Percentiles rank a stretch among this genome's conserved stretches.
These are phyloP conservation scores for Mastigias papua DNA, from an alignment of 30 jellyfish, hydroid and myxozoan species.

Conservation along the genomic window DNA sequence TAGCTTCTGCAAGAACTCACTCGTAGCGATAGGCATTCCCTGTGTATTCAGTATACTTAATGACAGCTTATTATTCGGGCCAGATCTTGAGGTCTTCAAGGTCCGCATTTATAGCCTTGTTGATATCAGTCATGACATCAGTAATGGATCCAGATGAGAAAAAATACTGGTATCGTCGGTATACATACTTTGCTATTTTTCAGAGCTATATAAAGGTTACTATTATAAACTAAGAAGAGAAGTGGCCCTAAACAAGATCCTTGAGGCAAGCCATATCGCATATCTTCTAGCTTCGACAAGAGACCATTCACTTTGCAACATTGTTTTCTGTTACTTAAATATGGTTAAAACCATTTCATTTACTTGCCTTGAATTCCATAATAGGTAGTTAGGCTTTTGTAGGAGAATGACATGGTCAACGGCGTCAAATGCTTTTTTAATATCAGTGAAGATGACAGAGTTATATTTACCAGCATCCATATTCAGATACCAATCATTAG, in stretches of 20 bases:
- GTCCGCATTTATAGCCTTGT: neutral
- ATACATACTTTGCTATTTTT: too few relatives aligned
- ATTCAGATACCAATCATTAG: neutral
- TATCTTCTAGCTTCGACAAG: neutral
- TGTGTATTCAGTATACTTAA: neutral
- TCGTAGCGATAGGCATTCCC: neutral
- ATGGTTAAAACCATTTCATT: neutral
- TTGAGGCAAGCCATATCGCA: neutral
- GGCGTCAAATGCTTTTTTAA: neutral
- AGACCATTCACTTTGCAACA: too few relatives aligned
- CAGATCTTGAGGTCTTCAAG: neutral
- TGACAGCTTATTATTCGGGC: slow-evolving; percentile 1
- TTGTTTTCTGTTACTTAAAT: neutral
- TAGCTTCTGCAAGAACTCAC: neutral
- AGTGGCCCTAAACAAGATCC: neutral
- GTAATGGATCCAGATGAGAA: neutral
- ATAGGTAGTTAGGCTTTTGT: neutral
- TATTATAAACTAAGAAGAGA: neutral
- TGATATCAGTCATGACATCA: too few relatives aligned
- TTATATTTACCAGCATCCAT: neutral
- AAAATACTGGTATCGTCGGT: neutral
- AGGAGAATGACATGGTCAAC: neutral
- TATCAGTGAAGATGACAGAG: neutral
- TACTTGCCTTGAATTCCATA: neutral
- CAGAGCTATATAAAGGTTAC: neutral